These are phyloP conservation scores for Amphiprion clarkii DNA, from an alignment of 2,797 vertebrate species.

Conservation along the genomic window DNA sequence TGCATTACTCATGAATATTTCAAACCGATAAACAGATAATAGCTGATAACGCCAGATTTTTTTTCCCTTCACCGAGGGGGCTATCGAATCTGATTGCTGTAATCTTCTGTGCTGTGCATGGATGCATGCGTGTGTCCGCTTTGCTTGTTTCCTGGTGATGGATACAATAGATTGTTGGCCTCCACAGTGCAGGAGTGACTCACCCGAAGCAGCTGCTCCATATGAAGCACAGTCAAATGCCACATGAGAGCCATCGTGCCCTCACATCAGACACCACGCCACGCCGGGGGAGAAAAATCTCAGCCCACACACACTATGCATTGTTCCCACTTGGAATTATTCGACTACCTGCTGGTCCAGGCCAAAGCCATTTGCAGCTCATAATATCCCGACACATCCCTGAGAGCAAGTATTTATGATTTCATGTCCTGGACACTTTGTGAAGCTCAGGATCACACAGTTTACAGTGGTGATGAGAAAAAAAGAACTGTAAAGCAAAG, in stretches of 20 bases:
- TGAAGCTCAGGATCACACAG: neutral
- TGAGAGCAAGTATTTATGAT: neutral
- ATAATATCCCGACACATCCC: neutral
- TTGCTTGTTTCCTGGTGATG: slow-evolving; percentile 53
- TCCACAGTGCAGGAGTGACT: slow-evolving; percentile 66
- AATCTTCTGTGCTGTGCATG: slow-evolving; percentile 35
- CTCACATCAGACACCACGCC: slow-evolving; percentile 39
- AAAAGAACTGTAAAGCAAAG: slow-evolving; percentile 23
- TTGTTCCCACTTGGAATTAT: slow-evolving; percentile 31
- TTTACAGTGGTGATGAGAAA: slow-evolving; percentile 28
- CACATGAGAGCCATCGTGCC: slow-evolving; percentile 58
- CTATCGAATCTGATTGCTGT: slow-evolving; percentile 41
- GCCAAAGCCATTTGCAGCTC: neutral
- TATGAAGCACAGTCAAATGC: slow-evolving; percentile 60
- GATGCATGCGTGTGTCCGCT: neutral
- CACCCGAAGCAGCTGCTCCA: slow-evolving; percentile 70
- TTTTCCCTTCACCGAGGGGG: slow-evolving; percentile 29
- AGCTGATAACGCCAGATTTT: slow-evolving; percentile 54
- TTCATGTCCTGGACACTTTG: neutral
- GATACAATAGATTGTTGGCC: slow-evolving; percentile 71
- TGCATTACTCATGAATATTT: slow-evolving; percentile 63
- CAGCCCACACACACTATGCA: slow-evolving; percentile 22
- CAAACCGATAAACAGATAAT: slow-evolving; percentile 62
- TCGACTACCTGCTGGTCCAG: slow-evolving; percentile 30
- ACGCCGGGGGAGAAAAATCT: slow-evolving; percentile 33